A percentile compares a stretch with the other conserved stretches of the same genome.
These are phyloP conservation scores for Perca schrenkii DNA, from an alignment of 2,113 vertebrate genomes.

Conservation along the genomic window DNA sequence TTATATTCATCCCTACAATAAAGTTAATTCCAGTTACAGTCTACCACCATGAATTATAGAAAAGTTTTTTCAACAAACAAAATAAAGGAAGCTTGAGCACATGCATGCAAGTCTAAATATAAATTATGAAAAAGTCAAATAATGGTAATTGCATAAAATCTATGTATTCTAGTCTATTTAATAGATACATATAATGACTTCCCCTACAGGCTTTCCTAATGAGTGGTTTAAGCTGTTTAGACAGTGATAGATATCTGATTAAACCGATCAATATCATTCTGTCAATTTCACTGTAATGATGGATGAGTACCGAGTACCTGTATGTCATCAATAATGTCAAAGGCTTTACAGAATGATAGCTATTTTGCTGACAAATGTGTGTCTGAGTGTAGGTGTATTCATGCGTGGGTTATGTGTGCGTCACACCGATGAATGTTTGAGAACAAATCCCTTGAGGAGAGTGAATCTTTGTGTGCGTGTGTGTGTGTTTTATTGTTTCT, in stretches of 20 bases:
- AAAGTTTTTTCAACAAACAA: neutral
- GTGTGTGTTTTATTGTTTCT: conserved; percentile 60
- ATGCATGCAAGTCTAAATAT: neutral
- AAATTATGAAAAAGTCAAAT: neutral
- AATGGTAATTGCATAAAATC: neutral
- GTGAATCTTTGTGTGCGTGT: conserved; percentile 51
- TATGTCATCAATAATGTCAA: conserved; percentile 46
- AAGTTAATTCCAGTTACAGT: neutral
- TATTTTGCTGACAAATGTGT: conserved; percentile 38
- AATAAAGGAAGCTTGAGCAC: neutral
- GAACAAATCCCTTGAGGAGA: conserved; percentile 76
- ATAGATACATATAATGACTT: neutral
- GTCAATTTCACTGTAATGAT: conserved; percentile 42
- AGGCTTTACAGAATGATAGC: conserved; percentile 39
- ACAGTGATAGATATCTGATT: conserved; percentile 35
- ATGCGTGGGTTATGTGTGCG: conserved; percentile 71
- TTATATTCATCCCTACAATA: neutral
- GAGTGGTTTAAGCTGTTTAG: conserved; percentile 10
- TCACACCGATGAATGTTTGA: conserved; percentile 68
- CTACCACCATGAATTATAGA: neutral
- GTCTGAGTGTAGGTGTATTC: conserved; percentile 51
- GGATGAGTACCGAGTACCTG: conserved; percentile 39
- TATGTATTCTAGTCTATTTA: neutral
- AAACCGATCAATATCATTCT: conserved; percentile 52
- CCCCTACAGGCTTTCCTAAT: neutral